Evolutionary conservation across 2,888 invertebrate species (phyloP), one percentile per base, ranked within the genome.

Genomic region (Coleophora flavipennella): DNA sequence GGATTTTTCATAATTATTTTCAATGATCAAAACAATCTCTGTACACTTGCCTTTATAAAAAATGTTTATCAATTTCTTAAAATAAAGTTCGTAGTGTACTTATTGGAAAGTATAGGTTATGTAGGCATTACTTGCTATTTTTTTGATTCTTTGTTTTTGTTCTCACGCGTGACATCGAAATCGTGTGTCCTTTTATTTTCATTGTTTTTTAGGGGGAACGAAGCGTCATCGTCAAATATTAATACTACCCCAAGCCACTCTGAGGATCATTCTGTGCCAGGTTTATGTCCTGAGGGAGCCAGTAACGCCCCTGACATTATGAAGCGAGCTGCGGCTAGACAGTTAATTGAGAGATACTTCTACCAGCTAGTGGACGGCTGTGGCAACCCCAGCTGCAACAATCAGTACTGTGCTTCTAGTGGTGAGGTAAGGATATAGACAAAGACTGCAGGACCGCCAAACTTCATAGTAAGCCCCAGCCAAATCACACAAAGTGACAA

Each of bases 351-450:
- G 76, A 89, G 94, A 61, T 97, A 96, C 77, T 96, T 96, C 74
- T 95, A 94, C 79, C 96, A 97, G 80, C 84, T 97, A 49, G 91
- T 93, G 32, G 93, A 95, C 70, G 97, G 97, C 53, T 97, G 97
- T 78, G 96, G 97, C 14, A 94, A 95, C 75, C 86, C 90, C n/a
- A 87, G 88, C 57, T 97, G 97, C 76, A 88, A 89, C 60, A 97
- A 97, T 80, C 88, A 89, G 62, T 88, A 91, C 69, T 97, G 97
- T 86, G 95, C 95, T 51, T 96, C 97, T 12, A 95, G 94, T 76
- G 93, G 93, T 58, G 90, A 92, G 84, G 94, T 95, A 79, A 41
- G 41, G 40, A 31, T 36, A 28, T 20, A 20, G 20, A 6, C 6
- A 20, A 20, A 20, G 20, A 20, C 20, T n/a, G n/a, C n/a, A n/a